Conservation (phyloP, 2,888 invertebrate species). For the Hecatera dysodea region DNA sequence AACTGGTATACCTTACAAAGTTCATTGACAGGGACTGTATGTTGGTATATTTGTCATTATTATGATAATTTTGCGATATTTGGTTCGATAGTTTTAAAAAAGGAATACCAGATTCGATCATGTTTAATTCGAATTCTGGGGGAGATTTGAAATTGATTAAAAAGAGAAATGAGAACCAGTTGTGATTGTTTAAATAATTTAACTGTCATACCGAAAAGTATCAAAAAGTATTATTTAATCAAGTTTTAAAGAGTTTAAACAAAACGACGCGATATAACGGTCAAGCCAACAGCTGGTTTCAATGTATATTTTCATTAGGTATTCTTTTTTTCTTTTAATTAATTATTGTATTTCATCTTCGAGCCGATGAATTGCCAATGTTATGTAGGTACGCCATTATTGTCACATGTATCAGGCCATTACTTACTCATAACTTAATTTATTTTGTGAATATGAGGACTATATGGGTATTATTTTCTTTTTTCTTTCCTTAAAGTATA, state of each 20-base stretch:
- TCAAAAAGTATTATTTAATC: not conserved
- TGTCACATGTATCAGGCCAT: too few species aligned
- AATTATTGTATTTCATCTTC: too few species aligned
- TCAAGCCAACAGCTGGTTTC: too few species aligned
- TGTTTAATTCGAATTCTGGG: not conserved
- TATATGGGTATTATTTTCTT: too few species aligned
- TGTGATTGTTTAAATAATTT: constrained; percentile 9
- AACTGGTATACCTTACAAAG: not conserved
- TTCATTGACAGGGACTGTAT: not conserved
- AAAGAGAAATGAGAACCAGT: not conserved
- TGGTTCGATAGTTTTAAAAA: not conserved
- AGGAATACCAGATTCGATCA: not conserved
- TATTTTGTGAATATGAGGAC: too few species aligned
- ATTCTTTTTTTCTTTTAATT: too few species aligned
- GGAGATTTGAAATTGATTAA: not conserved
- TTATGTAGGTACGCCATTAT: too few species aligned
- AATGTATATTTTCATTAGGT: too few species aligned
- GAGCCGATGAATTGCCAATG: too few species aligned
- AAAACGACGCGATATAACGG: not conserved
- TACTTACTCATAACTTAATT: too few species aligned
- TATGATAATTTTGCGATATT: constrained; percentile 1
- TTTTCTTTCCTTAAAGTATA: too few species aligned
- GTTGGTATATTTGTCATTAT: not conserved
- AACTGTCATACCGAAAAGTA: not conserved
- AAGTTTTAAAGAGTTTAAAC: not conserved